Conservation (phyloP, 2,797 vertebrate genomes). For the Galagoides demidoff region DNA sequence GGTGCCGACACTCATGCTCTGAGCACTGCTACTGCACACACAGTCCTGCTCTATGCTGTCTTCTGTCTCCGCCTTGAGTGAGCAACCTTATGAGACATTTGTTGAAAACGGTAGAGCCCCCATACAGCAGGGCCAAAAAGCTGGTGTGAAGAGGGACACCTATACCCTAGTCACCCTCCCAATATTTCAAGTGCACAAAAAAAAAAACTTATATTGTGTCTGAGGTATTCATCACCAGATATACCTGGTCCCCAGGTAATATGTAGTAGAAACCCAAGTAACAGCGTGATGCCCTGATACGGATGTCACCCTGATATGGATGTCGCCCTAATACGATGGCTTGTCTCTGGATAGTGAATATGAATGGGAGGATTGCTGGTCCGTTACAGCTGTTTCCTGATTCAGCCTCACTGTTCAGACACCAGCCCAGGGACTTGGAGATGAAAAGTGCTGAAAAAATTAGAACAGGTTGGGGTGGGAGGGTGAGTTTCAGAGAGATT, state of each 20-base stretch:
- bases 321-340: rapidly evolving
- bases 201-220: neutral
- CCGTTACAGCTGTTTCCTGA: rapidly evolving
- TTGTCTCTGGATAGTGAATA: rapidly evolving
- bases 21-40: too few relatives aligned
- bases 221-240: neutral
- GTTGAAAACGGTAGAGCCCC: neutral
- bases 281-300: rapidly evolving
- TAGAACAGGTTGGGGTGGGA: neutral
- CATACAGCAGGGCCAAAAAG: rapidly evolving
- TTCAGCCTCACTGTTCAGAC: neutral
- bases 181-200: neutral
- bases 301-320: too few relatives aligned
- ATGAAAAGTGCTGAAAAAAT: neutral
- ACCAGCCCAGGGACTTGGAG: neutral
- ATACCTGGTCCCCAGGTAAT: rapidly evolving
- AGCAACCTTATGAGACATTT: neutral
- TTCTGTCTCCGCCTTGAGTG: neutral
- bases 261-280: neutral
- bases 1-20: too few relatives aligned
- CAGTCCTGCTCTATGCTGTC: neutral
- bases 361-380: rapidly evolving
- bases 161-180: too few relatives aligned
- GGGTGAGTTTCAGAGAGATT: neutral
- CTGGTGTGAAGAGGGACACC: neutral